Percentiles rank a stretch among this genome's conserved stretches.
Conservation (phyloP, 2,888 invertebrate species). For the Temnothorax unifasciatus region DNA sequence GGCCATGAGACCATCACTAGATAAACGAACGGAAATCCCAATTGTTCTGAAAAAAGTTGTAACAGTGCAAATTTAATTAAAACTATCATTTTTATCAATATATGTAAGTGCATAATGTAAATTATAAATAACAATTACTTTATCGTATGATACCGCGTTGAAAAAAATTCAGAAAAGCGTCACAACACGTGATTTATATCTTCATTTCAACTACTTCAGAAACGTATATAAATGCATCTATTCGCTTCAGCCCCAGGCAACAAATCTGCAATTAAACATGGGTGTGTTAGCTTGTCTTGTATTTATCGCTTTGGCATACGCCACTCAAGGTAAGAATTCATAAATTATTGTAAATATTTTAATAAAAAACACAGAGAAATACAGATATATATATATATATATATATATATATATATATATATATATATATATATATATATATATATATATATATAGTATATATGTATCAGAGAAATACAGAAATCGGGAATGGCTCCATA, state of each 20-base stretch:
- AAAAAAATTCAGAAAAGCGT: neutral
- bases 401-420: no score
- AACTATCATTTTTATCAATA: neutral
- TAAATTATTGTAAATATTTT: slow-evolving; percentile 4
- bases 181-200: neutral
- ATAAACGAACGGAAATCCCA: neutral
- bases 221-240: slow-evolving; percentile 28
- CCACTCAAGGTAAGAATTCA: slow-evolving; percentile 4
- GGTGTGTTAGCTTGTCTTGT: neutral
- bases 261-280: slow-evolving; percentile 19
- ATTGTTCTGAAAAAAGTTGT: neutral
- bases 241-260: neutral
- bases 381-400: no score
- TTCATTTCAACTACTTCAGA: neutral
- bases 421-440: no score
- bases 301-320: neutral
- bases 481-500: no score
- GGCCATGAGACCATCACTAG: neutral
- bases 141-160: neutral
- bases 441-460: no score
- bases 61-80: neutral
- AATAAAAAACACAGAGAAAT: neutral
- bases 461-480: no score
- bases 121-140: neutral
- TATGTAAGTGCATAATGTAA: no score